These are phyloP conservation scores for Hemibagrus wyckioides DNA, from an alignment of 2,113 vertebrate genomes.

Conservation along the genomic window DNA sequence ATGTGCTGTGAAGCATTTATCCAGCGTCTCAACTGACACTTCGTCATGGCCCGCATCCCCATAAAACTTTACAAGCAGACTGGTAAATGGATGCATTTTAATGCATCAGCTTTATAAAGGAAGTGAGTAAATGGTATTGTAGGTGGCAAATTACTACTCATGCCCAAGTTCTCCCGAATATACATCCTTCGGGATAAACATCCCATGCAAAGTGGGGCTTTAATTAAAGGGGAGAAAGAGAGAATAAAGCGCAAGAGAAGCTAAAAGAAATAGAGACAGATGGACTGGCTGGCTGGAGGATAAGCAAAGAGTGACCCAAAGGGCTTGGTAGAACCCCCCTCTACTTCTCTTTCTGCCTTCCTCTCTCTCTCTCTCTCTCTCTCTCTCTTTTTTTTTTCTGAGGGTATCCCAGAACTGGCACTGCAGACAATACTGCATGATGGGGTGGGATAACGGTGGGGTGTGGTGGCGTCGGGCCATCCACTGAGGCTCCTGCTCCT, in stretches of 20 bases:
- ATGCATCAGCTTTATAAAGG: not conserved
- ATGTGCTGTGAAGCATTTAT: not conserved
- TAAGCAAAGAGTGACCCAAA: conserved; percentile 51
- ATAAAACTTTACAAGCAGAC: conserved; percentile 44
- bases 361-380: conserved; percentile 25
- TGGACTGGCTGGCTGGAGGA: conserved; percentile 38
- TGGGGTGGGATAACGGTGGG: conserved; percentile 9
- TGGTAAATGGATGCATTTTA: conserved; percentile 31
- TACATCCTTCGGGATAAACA: not conserved
- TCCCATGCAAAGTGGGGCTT: conserved; percentile 1
- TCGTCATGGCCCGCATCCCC: not conserved
- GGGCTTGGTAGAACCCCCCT: conserved; percentile 46
- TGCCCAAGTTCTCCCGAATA: conserved; percentile 1
- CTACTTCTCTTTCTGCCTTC: conserved; percentile 32
- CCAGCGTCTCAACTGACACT: not conserved
- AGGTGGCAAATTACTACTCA: conserved; percentile 22
- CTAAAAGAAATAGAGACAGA: conserved; percentile 4
- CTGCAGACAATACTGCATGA: conserved; percentile 62
- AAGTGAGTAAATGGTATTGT: conserved; percentile 12
- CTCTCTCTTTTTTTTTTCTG: conserved; percentile 38
- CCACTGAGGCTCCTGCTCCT: conserved; percentile 15
- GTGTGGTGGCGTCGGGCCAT: conserved; percentile 28
- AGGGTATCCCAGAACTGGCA: conserved; percentile 70
- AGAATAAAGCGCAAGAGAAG: not conserved
- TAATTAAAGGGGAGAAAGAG: not conserved